Conservation (phyloP, 2,797 vertebrate species). For the Kryptopterus vitreolus region DNA sequence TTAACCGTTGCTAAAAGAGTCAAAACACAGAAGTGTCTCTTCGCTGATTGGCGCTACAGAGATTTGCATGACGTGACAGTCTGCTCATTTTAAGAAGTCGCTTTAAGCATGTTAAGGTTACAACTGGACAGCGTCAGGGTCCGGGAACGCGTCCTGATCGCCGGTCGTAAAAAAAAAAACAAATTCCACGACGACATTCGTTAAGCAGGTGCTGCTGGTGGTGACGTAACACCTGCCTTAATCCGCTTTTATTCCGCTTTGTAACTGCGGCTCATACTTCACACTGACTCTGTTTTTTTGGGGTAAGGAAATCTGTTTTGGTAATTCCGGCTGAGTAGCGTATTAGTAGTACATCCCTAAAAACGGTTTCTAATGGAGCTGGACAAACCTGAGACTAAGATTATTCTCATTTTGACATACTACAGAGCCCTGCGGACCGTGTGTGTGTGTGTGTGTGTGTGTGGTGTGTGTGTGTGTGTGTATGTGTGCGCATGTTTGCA, state of each 20-base stretch:
- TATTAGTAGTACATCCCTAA: neutral
- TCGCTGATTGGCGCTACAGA: neutral
- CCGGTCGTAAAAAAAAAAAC: neutral
- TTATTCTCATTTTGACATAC: conserved; percentile 36
- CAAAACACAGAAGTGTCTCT: neutral
- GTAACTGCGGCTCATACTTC: conserved; percentile 20
- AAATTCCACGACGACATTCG: neutral
- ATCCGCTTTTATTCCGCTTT: neutral
- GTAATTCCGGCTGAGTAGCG: neutral
- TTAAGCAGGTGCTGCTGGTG: conserved; percentile 25
- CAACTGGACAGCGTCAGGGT: neutral
- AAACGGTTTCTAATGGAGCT: conserved; percentile 3
- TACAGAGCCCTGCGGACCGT: conserved; percentile 12
- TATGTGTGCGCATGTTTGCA: conserved; percentile 22
- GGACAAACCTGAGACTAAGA: conserved; percentile 28
- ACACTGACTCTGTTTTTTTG: conserved; percentile 12
- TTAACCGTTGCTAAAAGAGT: neutral
- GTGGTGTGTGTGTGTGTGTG: conserved; percentile 4
- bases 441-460: conserved; percentile 8
- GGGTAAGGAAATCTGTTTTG: conserved; percentile 23
- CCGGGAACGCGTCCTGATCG: neutral
- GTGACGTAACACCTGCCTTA: conserved; percentile 32
- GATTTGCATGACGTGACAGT: neutral
- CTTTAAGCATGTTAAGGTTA: neutral
- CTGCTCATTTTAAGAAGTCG: neutral